phyloP scores from a whole-genome alignment of 2,888 invertebrate genomes.

The Trichopria drosophilae region DNA sequence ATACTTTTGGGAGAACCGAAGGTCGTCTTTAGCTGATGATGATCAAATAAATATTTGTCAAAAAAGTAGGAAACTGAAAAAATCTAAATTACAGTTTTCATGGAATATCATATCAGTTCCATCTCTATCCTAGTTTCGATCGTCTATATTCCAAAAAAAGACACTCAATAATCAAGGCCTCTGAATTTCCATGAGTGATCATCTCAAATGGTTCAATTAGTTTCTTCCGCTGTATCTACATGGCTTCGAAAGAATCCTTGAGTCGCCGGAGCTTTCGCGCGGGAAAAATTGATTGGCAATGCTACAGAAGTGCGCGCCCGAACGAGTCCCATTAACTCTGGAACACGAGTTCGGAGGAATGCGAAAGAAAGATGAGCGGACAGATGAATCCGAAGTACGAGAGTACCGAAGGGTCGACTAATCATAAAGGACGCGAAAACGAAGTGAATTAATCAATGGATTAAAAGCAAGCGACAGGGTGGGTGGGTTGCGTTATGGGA shows the following conservation, averaged over 20 bases:
- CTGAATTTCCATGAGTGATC: too few relatives aligned
- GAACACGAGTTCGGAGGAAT: conserved; percentile 30
- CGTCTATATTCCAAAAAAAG: too few relatives aligned
- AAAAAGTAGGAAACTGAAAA: too few relatives aligned
- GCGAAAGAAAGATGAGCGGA: conserved; percentile 23
- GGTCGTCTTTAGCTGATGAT: too few relatives aligned
- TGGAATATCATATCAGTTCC: too few relatives aligned
- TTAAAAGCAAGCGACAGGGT: conserved; percentile 46
- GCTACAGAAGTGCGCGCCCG: conserved; percentile 33
- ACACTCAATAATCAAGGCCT: too few relatives aligned
- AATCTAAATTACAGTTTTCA: too few relatives aligned
- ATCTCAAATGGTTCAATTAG: too few relatives aligned
- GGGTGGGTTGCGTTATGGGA: conserved; percentile 26
- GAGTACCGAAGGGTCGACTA: conserved; percentile 47
- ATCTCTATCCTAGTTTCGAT: too few relatives aligned
- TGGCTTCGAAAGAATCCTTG: conserved; percentile 9
- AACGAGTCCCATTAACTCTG: conserved; percentile 48
- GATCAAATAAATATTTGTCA: too few relatives aligned
- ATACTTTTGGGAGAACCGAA: too few relatives aligned
- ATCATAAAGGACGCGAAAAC: conserved; percentile 52
- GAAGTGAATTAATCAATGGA: conserved; percentile 56
- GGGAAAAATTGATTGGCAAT: conserved; percentile 50
- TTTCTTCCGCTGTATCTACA: too few relatives aligned
- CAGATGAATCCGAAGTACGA: conserved; percentile 17
- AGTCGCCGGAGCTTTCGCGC: conserved; percentile 32